Evolutionary conservation across 2,113 vertebrate species (phyloP).

Genomic region (Scomber scombrus): DNA sequence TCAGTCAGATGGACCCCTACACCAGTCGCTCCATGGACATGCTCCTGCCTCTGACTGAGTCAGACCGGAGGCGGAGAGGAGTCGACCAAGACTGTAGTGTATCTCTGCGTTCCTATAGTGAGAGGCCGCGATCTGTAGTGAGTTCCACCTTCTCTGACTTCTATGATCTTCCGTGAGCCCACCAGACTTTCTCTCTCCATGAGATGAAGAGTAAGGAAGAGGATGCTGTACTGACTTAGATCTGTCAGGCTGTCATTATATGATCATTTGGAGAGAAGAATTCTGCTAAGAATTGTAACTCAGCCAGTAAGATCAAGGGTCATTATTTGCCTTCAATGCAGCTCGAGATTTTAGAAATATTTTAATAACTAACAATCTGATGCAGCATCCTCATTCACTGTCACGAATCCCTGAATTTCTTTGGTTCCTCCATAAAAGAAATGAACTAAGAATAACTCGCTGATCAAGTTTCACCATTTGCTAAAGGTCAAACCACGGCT

Average conservation of each 20-base stretch:
- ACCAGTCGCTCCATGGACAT: slow-evolving; percentile 91
- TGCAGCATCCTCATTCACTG: background rate
- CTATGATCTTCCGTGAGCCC: background rate
- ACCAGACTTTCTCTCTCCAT: background rate
- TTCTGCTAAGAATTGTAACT: background rate
- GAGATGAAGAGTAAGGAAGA: slow-evolving; percentile 7
- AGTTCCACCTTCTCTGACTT: slow-evolving; percentile 49
- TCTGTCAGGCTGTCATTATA: background rate
- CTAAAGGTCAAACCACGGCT: slow-evolving; percentile 57
- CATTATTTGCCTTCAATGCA: background rate
- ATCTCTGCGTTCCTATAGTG: slow-evolving; percentile 81
- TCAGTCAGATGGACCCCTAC: slow-evolving; percentile 92
- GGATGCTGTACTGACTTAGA: slow-evolving; percentile 2
- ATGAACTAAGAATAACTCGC: slow-evolving; percentile 47
- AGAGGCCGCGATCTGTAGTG: slow-evolving; percentile 83
- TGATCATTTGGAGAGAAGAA: too few relatives aligned
- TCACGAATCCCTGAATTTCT: slow-evolving; percentile 9
- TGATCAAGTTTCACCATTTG: slow-evolving; percentile 59
- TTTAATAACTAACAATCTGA: background rate
- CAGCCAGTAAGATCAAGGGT: background rate
- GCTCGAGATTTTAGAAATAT: background rate
- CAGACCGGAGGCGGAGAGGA: slow-evolving; percentile 84
- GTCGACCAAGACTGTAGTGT: slow-evolving; percentile 87
- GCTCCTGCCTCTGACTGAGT: slow-evolving; percentile 88
- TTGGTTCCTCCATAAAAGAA: slow-evolving; percentile 18